These are phyloP conservation scores for Ptiloglossa arizonensis DNA, from an alignment of 1,140 invertebrate species.

Conservation along the genomic window DNA sequence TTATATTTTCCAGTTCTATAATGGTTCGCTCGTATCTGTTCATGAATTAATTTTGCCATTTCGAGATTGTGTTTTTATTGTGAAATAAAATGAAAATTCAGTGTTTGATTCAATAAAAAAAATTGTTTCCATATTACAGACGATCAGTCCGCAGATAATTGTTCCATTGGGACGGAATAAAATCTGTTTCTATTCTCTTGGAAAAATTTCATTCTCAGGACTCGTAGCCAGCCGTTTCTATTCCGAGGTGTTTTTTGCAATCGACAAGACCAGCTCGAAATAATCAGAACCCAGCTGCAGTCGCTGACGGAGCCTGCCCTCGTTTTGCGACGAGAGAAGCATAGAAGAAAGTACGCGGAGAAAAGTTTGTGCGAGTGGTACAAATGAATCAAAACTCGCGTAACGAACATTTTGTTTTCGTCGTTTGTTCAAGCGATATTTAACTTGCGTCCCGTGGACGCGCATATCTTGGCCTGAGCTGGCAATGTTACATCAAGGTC, in stretches of 20 bases:
- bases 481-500: conserved; percentile 9
- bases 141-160: too few species aligned
- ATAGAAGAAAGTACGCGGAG: neutral
- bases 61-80: too few species aligned
- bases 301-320: neutral
- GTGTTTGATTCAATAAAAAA: too few species aligned
- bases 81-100: too few species aligned
- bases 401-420: conserved; percentile 4
- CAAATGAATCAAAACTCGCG: neutral
- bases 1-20: too few species aligned
- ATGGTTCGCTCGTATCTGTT: too few species aligned
- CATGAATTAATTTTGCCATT: too few species aligned
- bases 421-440: conserved; percentile 1
- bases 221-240: neutral
- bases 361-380: neutral
- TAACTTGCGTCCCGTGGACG: neutral
- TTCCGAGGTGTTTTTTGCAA: neutral
- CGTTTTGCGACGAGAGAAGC: neutral
- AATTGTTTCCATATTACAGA: too few species aligned
- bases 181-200: neutral
- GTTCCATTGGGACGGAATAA: neutral
- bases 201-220: neutral
- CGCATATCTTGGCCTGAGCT: neutral
- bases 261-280: neutral
- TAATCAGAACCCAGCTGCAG: neutral